phyloP scores from a whole-genome alignment of 2,888 invertebrate genomes.

The Lochmaea crataegi region DNA sequence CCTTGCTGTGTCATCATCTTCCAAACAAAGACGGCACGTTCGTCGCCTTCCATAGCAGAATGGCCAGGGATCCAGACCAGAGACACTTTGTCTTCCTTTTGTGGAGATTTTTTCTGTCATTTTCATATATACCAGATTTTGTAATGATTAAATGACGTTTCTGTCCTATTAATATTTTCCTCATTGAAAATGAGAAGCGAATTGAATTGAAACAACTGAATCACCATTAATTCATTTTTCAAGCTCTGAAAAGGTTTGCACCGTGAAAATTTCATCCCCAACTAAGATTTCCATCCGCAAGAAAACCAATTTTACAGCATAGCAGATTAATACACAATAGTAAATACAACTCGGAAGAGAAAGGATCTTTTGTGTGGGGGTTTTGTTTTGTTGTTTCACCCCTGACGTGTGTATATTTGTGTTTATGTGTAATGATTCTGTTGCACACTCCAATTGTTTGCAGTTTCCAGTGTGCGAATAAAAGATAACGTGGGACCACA shows the following conservation, averaged over 20 bases:
- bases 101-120: too few species aligned
- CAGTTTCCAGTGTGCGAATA: conserved; percentile 42
- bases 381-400: conserved; percentile 41
- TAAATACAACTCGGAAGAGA: conserved; percentile 38
- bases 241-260: neutral
- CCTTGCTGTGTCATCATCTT: too few species aligned
- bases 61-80: too few species aligned
- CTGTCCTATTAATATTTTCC: too few species aligned
- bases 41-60: too few species aligned
- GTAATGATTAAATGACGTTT: too few species aligned
- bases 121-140: too few species aligned
- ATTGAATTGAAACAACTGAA: neutral
- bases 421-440: conserved; percentile 48
- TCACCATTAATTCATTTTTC: neutral
- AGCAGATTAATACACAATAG: conserved; percentile 44
- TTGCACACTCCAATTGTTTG: conserved; percentile 53
- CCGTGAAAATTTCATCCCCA: neutral
- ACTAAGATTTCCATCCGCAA: conserved; percentile 18
- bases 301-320: conserved; percentile 36
- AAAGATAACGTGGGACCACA: conserved; percentile 43
- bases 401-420: conserved; percentile 42
- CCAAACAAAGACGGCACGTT: too few species aligned
- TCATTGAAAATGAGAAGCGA: too few species aligned
- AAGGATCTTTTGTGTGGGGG: conserved; percentile 37
- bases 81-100: too few species aligned